phyloP scores from a whole-genome alignment of 2,888 invertebrate genomes.

The Andrena fulva region DNA sequence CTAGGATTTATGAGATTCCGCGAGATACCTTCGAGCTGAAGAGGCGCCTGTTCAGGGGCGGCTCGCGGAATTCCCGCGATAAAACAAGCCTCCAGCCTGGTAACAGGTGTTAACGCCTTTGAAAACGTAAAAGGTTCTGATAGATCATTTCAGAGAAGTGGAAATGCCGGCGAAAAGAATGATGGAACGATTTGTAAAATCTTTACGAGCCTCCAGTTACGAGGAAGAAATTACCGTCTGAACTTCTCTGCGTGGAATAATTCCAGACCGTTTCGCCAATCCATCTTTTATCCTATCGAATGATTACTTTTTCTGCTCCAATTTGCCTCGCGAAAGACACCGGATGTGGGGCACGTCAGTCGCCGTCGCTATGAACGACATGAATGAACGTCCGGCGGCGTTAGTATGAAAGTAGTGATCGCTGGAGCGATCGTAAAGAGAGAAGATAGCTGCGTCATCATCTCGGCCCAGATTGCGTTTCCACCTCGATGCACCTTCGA shows the following conservation, averaged over 20 bases:
- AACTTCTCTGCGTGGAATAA: conserved; percentile 23
- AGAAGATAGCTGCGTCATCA: conserved; percentile 53
- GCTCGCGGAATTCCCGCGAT: conserved; percentile 57
- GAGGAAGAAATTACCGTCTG: conserved; percentile 26
- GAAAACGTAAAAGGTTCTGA: conserved; percentile 47
- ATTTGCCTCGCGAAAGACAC: conserved; percentile 29
- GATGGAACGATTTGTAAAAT: conserved; percentile 31
- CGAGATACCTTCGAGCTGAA: conserved; percentile 45
- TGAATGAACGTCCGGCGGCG: conserved; percentile 45
- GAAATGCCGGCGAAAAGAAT: conserved; percentile 18
- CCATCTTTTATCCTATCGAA: conserved; percentile 13
- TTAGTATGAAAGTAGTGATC: conserved; percentile 38
- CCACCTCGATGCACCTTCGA: conserved; percentile 49
- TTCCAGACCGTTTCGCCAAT: not conserved
- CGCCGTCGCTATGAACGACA: not conserved
- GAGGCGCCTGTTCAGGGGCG: conserved; percentile 26
- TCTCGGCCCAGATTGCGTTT: conserved; percentile 63
- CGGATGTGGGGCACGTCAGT: not conserved
- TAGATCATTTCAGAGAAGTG: conserved; percentile 47
- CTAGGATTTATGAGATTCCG: conserved; percentile 71
- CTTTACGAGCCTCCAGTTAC: conserved; percentile 10
- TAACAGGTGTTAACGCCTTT: conserved; percentile 59
- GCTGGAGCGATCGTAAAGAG: conserved; percentile 46
- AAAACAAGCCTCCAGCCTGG: conserved; percentile 46
- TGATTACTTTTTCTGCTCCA: conserved; percentile 47